Evolutionary conservation across 2,797 vertebrate genomes (phyloP), one percentile per base, ranked within the genome.

Genomic region (Hafferia zeledoni): DNA sequence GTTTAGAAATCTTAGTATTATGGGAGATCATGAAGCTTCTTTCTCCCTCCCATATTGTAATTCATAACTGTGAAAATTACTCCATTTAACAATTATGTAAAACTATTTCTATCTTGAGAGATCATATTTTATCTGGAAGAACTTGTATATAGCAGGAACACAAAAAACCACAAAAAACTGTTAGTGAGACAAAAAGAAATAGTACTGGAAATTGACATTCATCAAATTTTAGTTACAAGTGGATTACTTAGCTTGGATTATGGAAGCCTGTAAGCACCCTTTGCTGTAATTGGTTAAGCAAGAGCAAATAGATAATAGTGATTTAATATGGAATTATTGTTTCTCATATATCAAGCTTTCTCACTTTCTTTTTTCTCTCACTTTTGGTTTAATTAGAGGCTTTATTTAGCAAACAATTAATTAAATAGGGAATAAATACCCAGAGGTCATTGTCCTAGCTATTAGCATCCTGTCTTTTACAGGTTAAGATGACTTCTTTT

Each of bases 361-460:
- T 86, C 23, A 46, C 17, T 31, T 89, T 39, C 5, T 70, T 92
- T 86, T 90, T 35, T 8, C n/a, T 57, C 65, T 63, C 44, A 47
- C 23, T 63, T 79, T 87, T 57, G 5, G 8, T 71, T 91, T 75
- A 57, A 81, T 91, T 88, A 63, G 69, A 69, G 33, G 35, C 41
- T 90, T 94, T 81, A 41, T 94, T 90, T 93, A 90, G 25, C 37
- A 81, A 65, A 47, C 24, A 87, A 18, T 68, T 74, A 67, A n/a
- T 64, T 92, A 87, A 91, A 64, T 44, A 67, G 33, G 44, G 19
- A 93, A 88, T 43, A 88, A 83, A 83, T 79, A 78, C 68, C 20
- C 50, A 44, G 57, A 72, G 16, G 35, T 65, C 35, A 8, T 47
- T 86, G 39, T 69, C 44, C 33, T 64, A 56, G 44, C 68, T 71